Evolutionary conservation across 2,888 invertebrate genomes (phyloP).

Genomic region (Notodonta ziczac): DNA sequence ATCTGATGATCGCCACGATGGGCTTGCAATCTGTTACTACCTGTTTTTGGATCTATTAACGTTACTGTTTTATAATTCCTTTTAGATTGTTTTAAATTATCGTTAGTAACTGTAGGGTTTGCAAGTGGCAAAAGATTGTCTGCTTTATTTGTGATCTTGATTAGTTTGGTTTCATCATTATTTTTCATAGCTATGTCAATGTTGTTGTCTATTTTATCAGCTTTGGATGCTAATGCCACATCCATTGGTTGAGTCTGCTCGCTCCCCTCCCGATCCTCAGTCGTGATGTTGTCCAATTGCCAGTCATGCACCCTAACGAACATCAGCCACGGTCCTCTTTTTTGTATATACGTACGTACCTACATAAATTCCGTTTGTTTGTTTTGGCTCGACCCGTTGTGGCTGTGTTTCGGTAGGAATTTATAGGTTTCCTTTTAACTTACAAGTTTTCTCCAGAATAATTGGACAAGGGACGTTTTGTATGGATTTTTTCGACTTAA

Average conservation of each 20-base stretch:
- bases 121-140: neutral
- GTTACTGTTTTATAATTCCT: neutral
- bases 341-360: conserved; percentile 51
- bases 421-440: conserved; percentile 65
- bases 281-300: conserved; percentile 67
- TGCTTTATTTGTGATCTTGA: neutral
- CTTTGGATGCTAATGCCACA: conserved; percentile 35
- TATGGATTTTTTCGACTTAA: conserved; percentile 40
- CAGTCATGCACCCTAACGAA: conserved; percentile 83
- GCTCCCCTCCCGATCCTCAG: conserved; percentile 29
- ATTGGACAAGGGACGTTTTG: conserved; percentile 40
- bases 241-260: conserved; percentile 39
- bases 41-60: neutral
- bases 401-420: conserved; percentile 63
- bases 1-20: conserved; percentile 3
- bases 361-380: conserved; percentile 65
- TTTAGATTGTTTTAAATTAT: neutral
- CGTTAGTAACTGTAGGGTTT: no score
- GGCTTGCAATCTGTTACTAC: neutral
- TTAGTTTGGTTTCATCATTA: neutral
- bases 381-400: conserved; percentile 57
- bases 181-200: neutral
- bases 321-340: conserved; percentile 51
- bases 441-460: conserved; percentile 51
- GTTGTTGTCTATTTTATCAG: neutral